phyloP scores from a whole-genome alignment of 2,888 invertebrate species.

The Limnephilus marmoratus region DNA sequence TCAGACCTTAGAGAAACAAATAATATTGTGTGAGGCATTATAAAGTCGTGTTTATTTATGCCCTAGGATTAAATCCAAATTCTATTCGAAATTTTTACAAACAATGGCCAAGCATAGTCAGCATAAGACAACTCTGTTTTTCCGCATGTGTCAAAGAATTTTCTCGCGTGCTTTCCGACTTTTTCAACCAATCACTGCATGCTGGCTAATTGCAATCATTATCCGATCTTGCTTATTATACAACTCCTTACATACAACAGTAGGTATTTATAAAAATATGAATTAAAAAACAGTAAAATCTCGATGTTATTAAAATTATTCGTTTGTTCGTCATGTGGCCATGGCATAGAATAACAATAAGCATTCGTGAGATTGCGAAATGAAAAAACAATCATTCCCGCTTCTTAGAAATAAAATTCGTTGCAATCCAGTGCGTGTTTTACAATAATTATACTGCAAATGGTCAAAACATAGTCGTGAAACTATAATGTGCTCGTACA shows the following conservation, averaged over 20 bases:
- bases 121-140: neutral
- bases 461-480: neutral
- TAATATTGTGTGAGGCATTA: too few species aligned
- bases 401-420: neutral
- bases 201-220: neutral
- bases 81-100: neutral
- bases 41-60: neutral
- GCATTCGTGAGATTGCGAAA: neutral
- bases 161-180: neutral
- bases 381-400: neutral
- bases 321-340: neutral
- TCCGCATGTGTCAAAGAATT: neutral
- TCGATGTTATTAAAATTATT: neutral
- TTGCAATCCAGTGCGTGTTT: neutral
- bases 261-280: neutral
- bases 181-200: neutral
- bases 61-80: neutral
- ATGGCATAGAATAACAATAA: neutral
- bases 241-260: neutral
- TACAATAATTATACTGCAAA: neutral
- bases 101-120: neutral
- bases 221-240: neutral
- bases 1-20: too few species aligned
- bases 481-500: neutral
- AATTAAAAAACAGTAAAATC: neutral